Percentiles rank a stretch among this genome's conserved stretches.
Conservation (phyloP, 2,888 invertebrate species). For the Andrena chrysosceles region DNA sequence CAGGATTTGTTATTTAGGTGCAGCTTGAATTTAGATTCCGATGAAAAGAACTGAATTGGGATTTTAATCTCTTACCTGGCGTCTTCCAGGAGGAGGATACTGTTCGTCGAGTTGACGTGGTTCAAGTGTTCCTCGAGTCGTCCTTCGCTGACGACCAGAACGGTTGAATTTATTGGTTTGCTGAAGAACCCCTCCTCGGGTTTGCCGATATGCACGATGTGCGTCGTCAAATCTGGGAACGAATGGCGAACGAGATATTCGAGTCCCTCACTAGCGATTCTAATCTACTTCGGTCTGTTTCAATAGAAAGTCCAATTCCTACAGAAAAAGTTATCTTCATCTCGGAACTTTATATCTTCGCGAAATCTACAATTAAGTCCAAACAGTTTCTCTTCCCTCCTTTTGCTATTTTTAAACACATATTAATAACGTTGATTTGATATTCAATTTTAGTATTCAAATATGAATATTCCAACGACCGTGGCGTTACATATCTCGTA, state of each 20-base stretch:
- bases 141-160: slow-evolving; percentile 79
- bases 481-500: too few species aligned
- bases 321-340: too few species aligned
- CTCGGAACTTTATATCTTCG: too few species aligned
- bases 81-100: slow-evolving; percentile 79
- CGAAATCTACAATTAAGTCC: not conserved
- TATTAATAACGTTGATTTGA: too few species aligned
- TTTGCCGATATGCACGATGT: slow-evolving; percentile 79
- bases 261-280: not conserved
- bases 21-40: too few species aligned
- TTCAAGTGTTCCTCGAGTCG: slow-evolving; percentile 74
- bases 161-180: slow-evolving; percentile 74
- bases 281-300: not conserved
- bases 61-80: slow-evolving; percentile 70
- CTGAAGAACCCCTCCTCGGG: slow-evolving; percentile 75
- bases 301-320: not conserved
- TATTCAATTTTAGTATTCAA: too few species aligned
- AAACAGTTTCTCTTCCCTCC: not conserved
- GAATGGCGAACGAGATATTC: not conserved
- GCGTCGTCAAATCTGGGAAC: slow-evolving; percentile 74
- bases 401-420: too few species aligned
- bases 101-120: slow-evolving; percentile 73
- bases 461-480: too few species aligned
- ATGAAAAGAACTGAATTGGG: not conserved
- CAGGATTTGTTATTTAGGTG: too few species aligned